Evolutionary conservation across 2,797 vertebrate species (phyloP), one percentile per base, ranked within the genome.

Genomic region (Acridotheres tristis): DNA sequence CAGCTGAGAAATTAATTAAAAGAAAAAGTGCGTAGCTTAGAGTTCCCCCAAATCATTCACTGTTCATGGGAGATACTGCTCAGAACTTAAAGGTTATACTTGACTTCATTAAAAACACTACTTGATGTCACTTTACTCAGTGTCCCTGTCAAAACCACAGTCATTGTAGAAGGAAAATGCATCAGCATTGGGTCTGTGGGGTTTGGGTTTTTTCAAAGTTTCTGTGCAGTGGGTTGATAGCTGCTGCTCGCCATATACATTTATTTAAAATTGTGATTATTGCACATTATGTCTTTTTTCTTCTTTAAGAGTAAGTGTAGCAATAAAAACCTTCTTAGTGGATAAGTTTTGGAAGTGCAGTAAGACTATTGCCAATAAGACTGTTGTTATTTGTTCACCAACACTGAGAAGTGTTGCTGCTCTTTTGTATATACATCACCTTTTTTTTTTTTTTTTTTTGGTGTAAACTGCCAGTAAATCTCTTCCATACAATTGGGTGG

Each of bases 401-500:
- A 7, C n/a, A 5, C 8, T 45, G 62, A 38, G 36, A 53, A 23
- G 17, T 66, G 59, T 83, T 7, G 2, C 54, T 85, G 4, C 77
- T 75, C 73, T 88, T 89, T 38, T 84, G 75, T 91, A 54, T 73
- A 51, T 72, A 67, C 89, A 93, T 82, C 81, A 55, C 75, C 36
- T 36, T 36, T 36, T 36, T 36, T 36, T 36, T 36, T 76, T 63
- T 74, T 78, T 93, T 36, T 36, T 36, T 36, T 36, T 36, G 36
- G 58, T 83, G 81, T 79, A 91, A 94, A 88, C 93, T 96, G 93
- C 74, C 92, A 89, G 62, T 62, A 59, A 34, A 55, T 58, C 79
- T 75, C 68, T 95, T 94, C 84, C 83, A 25, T 87, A 13, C 85
- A 6, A 75, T 9, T 73, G 42, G 63, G 96, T 96, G 97, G 97